A percentile compares a stretch with the other conserved stretches of the same genome.
Evolutionary conservation across 2,797 vertebrate species (phyloP).

Genomic region (Phoxinus dragarum): DNA sequence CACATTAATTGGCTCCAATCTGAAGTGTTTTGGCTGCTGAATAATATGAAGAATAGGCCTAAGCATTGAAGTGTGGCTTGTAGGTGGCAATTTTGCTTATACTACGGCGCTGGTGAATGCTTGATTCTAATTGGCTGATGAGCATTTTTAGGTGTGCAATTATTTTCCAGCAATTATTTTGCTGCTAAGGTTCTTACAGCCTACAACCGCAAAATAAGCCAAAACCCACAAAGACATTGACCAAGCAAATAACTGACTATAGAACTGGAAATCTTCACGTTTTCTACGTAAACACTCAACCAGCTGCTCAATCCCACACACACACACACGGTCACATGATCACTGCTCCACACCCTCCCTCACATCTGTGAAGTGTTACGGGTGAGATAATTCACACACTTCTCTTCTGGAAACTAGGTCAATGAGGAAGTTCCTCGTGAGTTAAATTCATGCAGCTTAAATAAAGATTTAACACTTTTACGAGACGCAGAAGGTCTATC

Average conservation of each 20-base stretch:
- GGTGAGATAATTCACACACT: conserved; percentile 56
- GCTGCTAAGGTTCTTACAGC: neutral
- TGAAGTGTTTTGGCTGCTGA: too few species aligned
- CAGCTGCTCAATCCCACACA: conserved; percentile 9
- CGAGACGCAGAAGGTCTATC: neutral
- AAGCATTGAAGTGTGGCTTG: neutral
- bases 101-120: neutral
- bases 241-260: neutral
- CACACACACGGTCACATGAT: neutral
- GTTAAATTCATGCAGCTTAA: neutral
- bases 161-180: neutral
- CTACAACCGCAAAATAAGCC: neutral
- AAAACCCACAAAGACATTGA: neutral
- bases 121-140: neutral
- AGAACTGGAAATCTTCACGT: neutral
- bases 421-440: conserved; percentile 35
- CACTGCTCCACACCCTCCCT: conserved; percentile 1
- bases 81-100: neutral
- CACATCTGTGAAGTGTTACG: conserved; percentile 52
- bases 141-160: neutral
- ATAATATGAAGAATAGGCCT: too few species aligned
- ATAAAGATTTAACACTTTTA: neutral
- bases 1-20: too few species aligned
- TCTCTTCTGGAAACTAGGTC: conserved; percentile 44
- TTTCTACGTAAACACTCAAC: conserved; percentile 29